Conservation (phyloP, 2,797 vertebrate species). For the Ispidina picta region DNA sequence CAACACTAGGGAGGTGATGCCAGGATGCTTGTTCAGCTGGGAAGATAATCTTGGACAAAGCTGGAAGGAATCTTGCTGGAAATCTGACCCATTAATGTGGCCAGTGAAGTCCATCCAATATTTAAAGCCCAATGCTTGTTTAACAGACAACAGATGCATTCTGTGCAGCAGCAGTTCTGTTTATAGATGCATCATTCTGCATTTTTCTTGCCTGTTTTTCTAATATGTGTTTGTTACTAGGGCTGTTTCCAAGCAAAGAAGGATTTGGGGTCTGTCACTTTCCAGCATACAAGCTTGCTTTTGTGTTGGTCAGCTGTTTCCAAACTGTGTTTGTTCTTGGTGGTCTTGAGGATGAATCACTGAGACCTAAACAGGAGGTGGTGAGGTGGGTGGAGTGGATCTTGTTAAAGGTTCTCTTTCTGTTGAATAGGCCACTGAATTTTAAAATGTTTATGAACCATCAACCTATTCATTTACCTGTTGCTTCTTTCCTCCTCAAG, state of each 20-base stretch:
- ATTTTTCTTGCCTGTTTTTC: constrained; percentile 36
- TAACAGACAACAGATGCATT: constrained; percentile 35
- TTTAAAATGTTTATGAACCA: constrained; percentile 25
- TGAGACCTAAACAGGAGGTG: constrained; percentile 21
- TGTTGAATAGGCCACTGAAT: not conserved
- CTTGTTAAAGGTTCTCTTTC: constrained; percentile 29
- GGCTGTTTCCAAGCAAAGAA: not conserved
- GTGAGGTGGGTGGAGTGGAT: not conserved
- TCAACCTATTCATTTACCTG: not conserved
- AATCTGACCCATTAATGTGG: constrained; percentile 12
- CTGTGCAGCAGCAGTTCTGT: constrained; percentile 29
- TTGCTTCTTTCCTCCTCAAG: not conserved
- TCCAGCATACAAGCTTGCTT: constrained; percentile 13
- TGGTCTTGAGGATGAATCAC: constrained; percentile 30
- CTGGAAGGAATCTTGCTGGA: constrained; percentile 30
- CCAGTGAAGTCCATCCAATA: constrained; percentile 25
- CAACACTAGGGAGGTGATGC: not conserved
- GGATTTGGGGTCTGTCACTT: not conserved
- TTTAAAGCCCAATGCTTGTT: constrained; percentile 5
- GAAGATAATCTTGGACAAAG: constrained; percentile 40
- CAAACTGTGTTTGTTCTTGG: constrained; percentile 24
- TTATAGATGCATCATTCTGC: constrained; percentile 22
- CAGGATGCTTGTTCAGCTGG: constrained; percentile 41
- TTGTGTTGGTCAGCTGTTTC: constrained; percentile 22
- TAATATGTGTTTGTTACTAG: constrained; percentile 26